These are phyloP conservation scores for Craseonycteris thonglongyai DNA, from an alignment of 2,113 vertebrate species.

Conservation along the genomic window DNA sequence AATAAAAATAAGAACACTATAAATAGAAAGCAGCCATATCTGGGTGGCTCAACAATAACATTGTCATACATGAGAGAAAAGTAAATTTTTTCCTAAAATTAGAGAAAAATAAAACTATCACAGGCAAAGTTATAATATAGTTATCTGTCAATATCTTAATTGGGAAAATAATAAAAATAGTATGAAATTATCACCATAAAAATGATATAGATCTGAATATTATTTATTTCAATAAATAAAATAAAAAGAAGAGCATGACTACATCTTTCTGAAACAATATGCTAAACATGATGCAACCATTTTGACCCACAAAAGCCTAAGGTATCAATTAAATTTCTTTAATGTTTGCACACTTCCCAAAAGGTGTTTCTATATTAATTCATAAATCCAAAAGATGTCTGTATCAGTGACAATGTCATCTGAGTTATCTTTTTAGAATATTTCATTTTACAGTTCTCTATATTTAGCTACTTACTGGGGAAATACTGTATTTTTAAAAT, in stretches of 20 bases:
- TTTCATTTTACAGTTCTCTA: neutral
- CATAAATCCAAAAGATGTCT: neutral
- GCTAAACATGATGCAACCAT: neutral
- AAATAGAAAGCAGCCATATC: neutral
- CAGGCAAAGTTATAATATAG: neutral
- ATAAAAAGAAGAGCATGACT: neutral
- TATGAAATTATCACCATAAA: neutral
- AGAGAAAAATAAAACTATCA: neutral
- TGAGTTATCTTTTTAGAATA: neutral
- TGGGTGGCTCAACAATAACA: neutral
- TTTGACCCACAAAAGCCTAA: neutral
- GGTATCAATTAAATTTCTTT: neutral
- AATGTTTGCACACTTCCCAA: neutral
- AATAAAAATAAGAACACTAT: too few species aligned
- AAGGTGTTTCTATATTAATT: neutral
- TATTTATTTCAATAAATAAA: neutral
- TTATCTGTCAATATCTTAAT: neutral
- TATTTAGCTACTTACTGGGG: neutral
- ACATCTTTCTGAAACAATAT: neutral
- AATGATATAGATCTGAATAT: neutral
- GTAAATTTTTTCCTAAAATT: neutral
- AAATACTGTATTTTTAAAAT: conserved; percentile 16
- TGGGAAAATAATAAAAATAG: neutral
- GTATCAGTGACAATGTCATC: neutral
- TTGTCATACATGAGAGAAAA: neutral